Conservation (phyloP, 2,888 invertebrate genomes). For the Lithophane socia region DNA sequence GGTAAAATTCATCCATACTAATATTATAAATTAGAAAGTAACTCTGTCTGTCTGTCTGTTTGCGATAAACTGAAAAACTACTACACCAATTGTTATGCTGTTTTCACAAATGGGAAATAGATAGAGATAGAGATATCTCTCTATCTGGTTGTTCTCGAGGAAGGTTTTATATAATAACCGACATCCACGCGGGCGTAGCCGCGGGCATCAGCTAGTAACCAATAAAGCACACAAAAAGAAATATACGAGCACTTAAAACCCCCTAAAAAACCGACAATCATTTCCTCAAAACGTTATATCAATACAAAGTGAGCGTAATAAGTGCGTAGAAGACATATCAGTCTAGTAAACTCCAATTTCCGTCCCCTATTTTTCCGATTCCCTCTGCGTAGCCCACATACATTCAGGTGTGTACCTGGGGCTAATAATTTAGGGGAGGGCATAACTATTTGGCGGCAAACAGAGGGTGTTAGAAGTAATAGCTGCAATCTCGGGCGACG, state of each 20-base stretch:
- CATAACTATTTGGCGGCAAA: constrained; percentile 86
- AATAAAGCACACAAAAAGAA: constrained; percentile 24
- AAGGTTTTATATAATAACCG: no score
- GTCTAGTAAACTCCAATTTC: constrained; percentile 79
- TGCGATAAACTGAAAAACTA: no score
- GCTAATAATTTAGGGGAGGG: constrained; percentile 84
- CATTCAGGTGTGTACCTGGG: constrained; percentile 76
- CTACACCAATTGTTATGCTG: no score
- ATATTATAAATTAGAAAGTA: no score
- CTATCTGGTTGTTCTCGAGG: no score
- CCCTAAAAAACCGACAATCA: constrained; percentile 31
- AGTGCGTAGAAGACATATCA: constrained; percentile 62
- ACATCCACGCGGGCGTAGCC: no score
- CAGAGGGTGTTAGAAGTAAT: constrained; percentile 86
- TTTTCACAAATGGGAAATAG: no score
- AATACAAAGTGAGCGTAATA: constrained; percentile 60
- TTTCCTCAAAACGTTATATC: constrained; percentile 48
- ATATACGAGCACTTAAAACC: constrained; percentile 19
- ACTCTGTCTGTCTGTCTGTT: no score
- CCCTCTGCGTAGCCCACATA: constrained; percentile 73
- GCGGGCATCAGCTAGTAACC: neutral
- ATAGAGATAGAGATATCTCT: no score
- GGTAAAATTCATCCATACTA: no score
- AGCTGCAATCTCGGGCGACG: constrained; percentile 86
- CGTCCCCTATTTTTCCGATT: constrained; percentile 77